Evolutionary conservation across 2,113 vertebrate genomes (phyloP).

Genomic region (Montifringilla adamsi): DNA sequence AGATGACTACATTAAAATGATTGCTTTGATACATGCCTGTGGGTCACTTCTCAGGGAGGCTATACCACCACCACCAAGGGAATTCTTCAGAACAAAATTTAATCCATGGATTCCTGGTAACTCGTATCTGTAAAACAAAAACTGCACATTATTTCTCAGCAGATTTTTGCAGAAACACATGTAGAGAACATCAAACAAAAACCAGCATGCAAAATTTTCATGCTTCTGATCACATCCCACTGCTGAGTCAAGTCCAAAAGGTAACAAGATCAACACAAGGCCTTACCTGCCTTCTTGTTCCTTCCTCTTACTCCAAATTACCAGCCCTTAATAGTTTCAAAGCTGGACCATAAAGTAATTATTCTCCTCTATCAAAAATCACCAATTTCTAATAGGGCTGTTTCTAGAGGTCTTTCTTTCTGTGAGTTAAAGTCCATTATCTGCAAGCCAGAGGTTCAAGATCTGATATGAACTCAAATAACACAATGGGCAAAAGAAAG

Average conservation of each 20-base stretch:
- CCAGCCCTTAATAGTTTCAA: neutral
- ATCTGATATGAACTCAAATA: neutral
- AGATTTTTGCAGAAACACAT: neutral
- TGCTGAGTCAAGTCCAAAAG: neutral
- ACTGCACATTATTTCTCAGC: neutral
- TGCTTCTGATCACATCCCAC: neutral
- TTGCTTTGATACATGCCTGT: slow-evolving; percentile 73
- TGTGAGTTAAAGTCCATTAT: neutral
- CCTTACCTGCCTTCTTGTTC: neutral
- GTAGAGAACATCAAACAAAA: neutral
- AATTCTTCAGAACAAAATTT: slow-evolving; percentile 85
- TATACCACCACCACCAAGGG: slow-evolving; percentile 83
- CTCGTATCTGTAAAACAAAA: slow-evolving; percentile 76
- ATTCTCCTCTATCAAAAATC: neutral
- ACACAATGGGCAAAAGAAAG: neutral
- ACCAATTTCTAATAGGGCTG: neutral
- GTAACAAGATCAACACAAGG: neutral
- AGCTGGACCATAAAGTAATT: neutral
- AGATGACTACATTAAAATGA: neutral
- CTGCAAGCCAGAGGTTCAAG: neutral
- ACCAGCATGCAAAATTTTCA: neutral
- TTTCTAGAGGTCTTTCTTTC: neutral
- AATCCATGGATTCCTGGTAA: slow-evolving; percentile 82
- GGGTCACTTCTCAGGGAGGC: slow-evolving; percentile 86
- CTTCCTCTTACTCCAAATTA: neutral